Evolutionary conservation across 2,113 vertebrate genomes (phyloP).

Genomic region (Thalassoma bifasciatum): DNA sequence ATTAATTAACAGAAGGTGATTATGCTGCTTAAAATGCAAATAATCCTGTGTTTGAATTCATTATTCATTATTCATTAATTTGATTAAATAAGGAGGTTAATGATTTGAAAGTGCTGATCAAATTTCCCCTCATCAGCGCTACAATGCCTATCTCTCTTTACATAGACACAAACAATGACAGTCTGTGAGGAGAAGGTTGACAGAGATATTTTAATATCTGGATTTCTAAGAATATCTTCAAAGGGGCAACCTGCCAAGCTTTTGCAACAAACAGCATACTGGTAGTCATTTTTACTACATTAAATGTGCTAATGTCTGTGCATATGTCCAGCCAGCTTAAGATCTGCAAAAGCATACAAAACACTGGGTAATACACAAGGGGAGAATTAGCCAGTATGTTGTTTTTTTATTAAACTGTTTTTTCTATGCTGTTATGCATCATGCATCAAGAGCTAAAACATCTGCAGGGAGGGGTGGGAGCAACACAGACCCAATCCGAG

Average conservation of each 20-base stretch:
- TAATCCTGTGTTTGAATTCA: not conserved
- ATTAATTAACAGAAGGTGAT: constrained; percentile 4
- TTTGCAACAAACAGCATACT: constrained; percentile 44
- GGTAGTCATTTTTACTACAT: constrained; percentile 36
- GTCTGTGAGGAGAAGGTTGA: constrained; percentile 17
- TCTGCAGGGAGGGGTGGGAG: not conserved
- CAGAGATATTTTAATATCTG: constrained; percentile 53
- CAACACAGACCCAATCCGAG: not conserved
- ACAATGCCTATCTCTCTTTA: constrained; percentile 2
- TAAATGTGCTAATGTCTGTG: constrained; percentile 4
- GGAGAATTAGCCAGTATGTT: not conserved
- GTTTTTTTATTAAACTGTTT: not conserved
- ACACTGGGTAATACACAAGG: not conserved
- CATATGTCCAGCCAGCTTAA: constrained; percentile 19
- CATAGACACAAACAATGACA: constrained; percentile 13
- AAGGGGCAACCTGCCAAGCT: constrained; percentile 39
- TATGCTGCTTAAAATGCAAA: not conserved
- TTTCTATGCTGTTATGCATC: not conserved
- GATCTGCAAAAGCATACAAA: constrained; percentile 1
- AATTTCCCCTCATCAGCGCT: not conserved
- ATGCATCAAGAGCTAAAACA: constrained; percentile 9
- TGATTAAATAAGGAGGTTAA: not conserved
- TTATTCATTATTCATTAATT: not conserved
- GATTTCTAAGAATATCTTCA: constrained; percentile 73
- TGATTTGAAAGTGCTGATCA: not conserved